Evolutionary conservation across 2,888 invertebrate genomes (phyloP), one percentile per base, ranked within the genome.

Genomic region (Dione juno): DNA sequence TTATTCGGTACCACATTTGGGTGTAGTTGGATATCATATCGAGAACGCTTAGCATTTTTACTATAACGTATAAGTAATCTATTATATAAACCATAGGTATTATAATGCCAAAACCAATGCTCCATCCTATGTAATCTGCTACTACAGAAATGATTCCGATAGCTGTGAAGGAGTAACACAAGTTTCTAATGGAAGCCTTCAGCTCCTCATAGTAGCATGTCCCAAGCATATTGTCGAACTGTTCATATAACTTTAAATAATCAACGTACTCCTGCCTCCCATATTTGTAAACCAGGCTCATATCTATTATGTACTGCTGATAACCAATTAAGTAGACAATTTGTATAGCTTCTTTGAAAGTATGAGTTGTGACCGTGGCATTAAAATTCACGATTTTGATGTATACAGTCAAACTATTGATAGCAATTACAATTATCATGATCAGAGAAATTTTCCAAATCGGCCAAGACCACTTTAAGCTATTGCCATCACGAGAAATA

Each of bases 1-100:
- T 74, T 16, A 78, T 64, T 28, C 76, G 73, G 59, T 65, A 75
- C n/a, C 74, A 70, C 1, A 78, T 35, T 67, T 76, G 76, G 14
- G 63, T 66, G 11, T 61, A 66, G 13, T 78, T 71, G 3, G 76
- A 61, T 19, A 70, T 70, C 21, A 76, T 69, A 16, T 78, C 77
- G 10, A 75, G 40, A 21, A 74, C n/a, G 1, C 53, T 66, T 7
- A 78, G 48, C 1, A 72, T 64, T 61, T 67, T 72, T 9, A 77
- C 41, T 7, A 65, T 11, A 19, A 72, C 66, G 37, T 73, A 74
- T 3, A 75, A 43, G 50, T 77, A 76, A n/a, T 74, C 75, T 0
- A 76, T 50, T 3, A 66, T 11, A 21, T 65, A 75, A 0, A 72
- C 54, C 0, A 66, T 73, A 1, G 71, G 21, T 3, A 50, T 21